Percentiles rank a stretch among this genome's conserved stretches.
Conservation (phyloP, 2,113 vertebrate genomes). For the Gobius niger region DNA sequence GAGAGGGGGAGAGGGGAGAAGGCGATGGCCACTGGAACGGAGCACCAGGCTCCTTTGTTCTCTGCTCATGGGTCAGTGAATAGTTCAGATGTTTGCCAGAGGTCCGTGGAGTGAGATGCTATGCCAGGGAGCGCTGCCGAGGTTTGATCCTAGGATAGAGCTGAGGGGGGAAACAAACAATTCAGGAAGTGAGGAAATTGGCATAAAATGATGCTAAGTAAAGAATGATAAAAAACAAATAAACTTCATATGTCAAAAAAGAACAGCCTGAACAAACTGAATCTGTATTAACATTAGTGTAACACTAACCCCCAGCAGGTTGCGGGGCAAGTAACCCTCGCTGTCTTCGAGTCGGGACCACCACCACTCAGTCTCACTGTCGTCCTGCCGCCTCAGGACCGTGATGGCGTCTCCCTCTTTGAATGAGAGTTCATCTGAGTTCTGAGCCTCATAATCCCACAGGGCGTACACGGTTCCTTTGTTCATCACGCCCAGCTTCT, state of each 20-base stretch:
- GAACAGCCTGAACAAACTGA: not conserved
- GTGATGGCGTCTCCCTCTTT: slow-evolving; percentile 90
- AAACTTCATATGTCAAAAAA: not conserved
- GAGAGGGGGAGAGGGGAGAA: not conserved
- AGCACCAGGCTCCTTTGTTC: slow-evolving; percentile 63
- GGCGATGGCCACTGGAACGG: slow-evolving; percentile 50
- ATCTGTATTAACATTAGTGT: not conserved
- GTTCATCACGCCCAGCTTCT: slow-evolving; percentile 98
- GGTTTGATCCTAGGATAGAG: slow-evolving; percentile 96
- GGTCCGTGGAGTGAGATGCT: slow-evolving; percentile 51
- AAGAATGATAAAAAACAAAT: no score
- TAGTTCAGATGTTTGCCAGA: slow-evolving; percentile 48
- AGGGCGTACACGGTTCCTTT: slow-evolving; percentile 90
- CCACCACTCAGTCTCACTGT: slow-evolving; percentile 96
- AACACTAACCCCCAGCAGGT: slow-evolving; percentile 89
- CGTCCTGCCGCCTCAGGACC: slow-evolving; percentile 87
- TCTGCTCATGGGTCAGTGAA: slow-evolving; percentile 49
- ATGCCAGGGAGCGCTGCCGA: slow-evolving; percentile 92
- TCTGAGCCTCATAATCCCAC: slow-evolving; percentile 92
- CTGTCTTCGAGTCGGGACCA: slow-evolving; percentile 90
- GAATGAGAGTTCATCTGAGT: slow-evolving; percentile 89
- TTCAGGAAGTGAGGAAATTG: no score
- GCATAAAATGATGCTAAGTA: no score
- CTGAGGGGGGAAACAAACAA: slow-evolving; percentile 59
- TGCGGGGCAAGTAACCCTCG: slow-evolving; percentile 95